Percentiles rank a stretch among this genome's conserved stretches.
Evolutionary conservation across 2,888 invertebrate species (phyloP).

Genomic region (Lasioglossum leucozonium): DNA sequence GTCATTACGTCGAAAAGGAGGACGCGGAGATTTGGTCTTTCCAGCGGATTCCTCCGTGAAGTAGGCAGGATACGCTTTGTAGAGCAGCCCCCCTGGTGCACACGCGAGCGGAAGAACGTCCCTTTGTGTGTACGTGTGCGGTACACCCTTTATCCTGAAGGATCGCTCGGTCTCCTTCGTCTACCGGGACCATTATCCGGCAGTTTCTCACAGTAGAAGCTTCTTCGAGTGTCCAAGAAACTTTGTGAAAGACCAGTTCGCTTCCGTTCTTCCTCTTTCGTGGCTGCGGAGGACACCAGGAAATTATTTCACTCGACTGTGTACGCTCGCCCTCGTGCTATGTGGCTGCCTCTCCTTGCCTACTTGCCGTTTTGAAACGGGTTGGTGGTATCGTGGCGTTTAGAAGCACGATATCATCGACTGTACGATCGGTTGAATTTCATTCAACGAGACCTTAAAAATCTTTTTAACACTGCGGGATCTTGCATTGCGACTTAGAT

Average conservation of each 20-base stretch:
- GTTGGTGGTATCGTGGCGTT: conserved; percentile 26
- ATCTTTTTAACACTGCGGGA: not conserved
- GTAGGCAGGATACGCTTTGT: conserved; percentile 63
- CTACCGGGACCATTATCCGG: conserved; percentile 77
- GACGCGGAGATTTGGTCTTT: conserved; percentile 67
- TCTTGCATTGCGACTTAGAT: not conserved
- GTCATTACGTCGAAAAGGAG: conserved; percentile 66
- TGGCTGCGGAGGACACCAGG: conserved; percentile 80
- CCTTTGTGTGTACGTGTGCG: conserved; percentile 68
- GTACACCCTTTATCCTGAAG: conserved; percentile 76
- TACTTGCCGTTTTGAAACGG: not conserved
- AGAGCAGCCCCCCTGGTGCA: conserved; percentile 49
- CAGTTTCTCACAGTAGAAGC: conserved; percentile 73
- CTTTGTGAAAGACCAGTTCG: conserved; percentile 78
- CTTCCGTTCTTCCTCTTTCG: conserved; percentile 72
- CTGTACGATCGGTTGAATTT: not conserved
- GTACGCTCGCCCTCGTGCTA: conserved; percentile 50
- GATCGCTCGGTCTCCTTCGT: conserved; percentile 76
- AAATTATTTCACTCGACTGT: conserved; percentile 79
- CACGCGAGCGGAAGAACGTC: conserved; percentile 64
- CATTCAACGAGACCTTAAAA: not conserved
- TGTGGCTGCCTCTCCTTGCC: not conserved
- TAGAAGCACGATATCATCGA: not conserved
- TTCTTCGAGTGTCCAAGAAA: conserved; percentile 79
- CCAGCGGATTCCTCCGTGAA: conserved; percentile 60